These are phyloP conservation scores for Brachionus calyciflorus DNA, from an alignment of 1,140 invertebrate species.

Conservation along the genomic window DNA sequence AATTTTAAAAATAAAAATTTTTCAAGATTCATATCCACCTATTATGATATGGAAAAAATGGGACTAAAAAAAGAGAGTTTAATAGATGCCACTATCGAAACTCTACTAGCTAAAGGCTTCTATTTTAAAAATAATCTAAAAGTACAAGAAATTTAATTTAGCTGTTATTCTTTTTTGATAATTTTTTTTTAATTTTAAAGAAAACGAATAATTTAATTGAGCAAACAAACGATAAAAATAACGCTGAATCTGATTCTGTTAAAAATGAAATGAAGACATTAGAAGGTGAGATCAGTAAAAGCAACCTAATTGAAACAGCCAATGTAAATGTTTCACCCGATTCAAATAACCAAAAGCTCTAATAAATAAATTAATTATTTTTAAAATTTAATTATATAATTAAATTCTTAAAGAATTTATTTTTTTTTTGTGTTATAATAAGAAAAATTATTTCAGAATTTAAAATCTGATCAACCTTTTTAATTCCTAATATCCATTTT, in stretches of 20 bases:
- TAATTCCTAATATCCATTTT: too few species aligned
- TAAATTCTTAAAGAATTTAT: neutral
- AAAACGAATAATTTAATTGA: too few species aligned
- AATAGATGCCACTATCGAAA: constrained; percentile 11
- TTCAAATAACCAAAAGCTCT: too few species aligned
- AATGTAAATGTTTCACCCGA: too few species aligned
- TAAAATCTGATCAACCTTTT: too few species aligned
- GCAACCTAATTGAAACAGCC: too few species aligned
- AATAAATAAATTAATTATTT: too few species aligned
- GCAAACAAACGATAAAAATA: neutral
- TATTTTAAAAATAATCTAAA: constrained; percentile 26
- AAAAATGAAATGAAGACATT: too few species aligned
- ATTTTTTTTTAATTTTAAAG: neutral
- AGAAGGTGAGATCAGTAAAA: too few species aligned
- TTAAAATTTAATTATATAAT: neutral
- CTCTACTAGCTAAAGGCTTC: neutral
- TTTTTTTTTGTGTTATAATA: neutral
- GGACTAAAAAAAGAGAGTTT: neutral
- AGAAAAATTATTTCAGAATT: too few species aligned
- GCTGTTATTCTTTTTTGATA: neutral
- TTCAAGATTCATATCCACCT: constrained; percentile 23
- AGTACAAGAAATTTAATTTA: neutral
- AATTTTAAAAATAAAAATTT: neutral
- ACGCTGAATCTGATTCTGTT: neutral
- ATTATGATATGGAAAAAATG: neutral